phyloP scores from a whole-genome alignment of 2,797 vertebrate genomes.

The Platyrinchus mystaceus region DNA sequence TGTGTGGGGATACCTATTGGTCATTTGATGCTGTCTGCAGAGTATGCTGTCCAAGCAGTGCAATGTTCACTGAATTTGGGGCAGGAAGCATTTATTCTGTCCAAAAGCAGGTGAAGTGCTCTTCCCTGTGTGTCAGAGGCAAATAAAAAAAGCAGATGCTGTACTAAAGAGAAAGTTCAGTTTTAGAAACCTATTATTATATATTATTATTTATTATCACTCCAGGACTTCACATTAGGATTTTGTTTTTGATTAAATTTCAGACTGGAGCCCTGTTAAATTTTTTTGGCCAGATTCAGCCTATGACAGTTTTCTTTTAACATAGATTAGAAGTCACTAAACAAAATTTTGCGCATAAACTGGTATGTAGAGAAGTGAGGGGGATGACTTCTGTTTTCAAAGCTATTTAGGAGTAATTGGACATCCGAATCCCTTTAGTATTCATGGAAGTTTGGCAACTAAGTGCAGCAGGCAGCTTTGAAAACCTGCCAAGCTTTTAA shows the following conservation, averaged over 20 bases:
- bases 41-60: background rate
- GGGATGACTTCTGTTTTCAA: background rate
- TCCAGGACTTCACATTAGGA: background rate
- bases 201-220: background rate
- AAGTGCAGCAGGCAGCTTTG: background rate
- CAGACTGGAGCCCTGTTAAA: background rate
- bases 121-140: background rate
- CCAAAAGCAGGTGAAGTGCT: background rate
- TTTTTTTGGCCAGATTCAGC: background rate
- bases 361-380: background rate
- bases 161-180: background rate
- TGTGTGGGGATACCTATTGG: background rate
- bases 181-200: background rate
- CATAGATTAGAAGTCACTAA: background rate
- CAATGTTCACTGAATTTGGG: background rate
- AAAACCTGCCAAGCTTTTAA: slow-evolving; percentile 29
- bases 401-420: slow-evolving; percentile 2
- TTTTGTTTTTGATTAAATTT: background rate
- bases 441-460: background rate
- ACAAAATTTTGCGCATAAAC: background rate
- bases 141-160: background rate
- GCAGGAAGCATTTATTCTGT: background rate
- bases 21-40: background rate
- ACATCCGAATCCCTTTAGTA: background rate
- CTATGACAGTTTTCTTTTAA: background rate